Conservation (phyloP, 2,888 invertebrate genomes). For the Drosophila nigricruria region DNA sequence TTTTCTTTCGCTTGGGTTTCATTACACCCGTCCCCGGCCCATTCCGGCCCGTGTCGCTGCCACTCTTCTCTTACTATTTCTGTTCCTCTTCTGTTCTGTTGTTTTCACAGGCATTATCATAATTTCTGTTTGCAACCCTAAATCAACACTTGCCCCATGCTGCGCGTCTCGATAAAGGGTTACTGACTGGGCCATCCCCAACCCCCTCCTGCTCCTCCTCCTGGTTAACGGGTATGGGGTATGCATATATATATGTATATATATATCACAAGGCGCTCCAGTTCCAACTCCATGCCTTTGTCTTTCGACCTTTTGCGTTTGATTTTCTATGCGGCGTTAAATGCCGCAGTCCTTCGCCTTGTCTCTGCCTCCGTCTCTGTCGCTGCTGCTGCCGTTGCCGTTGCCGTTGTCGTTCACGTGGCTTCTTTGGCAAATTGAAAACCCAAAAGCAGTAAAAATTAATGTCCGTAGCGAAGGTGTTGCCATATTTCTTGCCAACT, state of each 20-base stretch:
- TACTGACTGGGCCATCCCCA: constrained; percentile 37
- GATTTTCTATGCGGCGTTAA: constrained; percentile 76
- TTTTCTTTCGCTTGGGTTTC: constrained; percentile 74
- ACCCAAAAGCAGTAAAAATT: constrained; percentile 75
- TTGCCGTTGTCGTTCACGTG: constrained; percentile 53
- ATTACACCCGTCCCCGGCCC: constrained; percentile 23
- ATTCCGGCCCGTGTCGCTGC: neutral
- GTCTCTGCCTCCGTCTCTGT: neutral
- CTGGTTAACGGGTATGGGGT: constrained; percentile 2
- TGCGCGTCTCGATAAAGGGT: constrained; percentile 69
- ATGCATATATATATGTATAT: constrained; percentile 41
- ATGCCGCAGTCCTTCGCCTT: constrained; percentile 43
- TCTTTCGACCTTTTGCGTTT: constrained; percentile 71
- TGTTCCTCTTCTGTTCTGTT: constrained; percentile 42
- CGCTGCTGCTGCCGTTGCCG: neutral
- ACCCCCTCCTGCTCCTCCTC: neutral
- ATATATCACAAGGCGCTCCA: constrained; percentile 56
- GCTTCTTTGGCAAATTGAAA: constrained; percentile 70
- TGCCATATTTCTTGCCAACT: constrained; percentile 55
- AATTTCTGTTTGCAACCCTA: constrained; percentile 84
- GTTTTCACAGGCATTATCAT: constrained; percentile 83
- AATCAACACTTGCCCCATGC: constrained; percentile 80
- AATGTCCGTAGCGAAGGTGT: constrained; percentile 76
- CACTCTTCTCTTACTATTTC: constrained; percentile 19
- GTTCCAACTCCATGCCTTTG: constrained; percentile 40